phyloP scores from a whole-genome alignment of 2,113 vertebrate species.

The Nibea coibor region DNA sequence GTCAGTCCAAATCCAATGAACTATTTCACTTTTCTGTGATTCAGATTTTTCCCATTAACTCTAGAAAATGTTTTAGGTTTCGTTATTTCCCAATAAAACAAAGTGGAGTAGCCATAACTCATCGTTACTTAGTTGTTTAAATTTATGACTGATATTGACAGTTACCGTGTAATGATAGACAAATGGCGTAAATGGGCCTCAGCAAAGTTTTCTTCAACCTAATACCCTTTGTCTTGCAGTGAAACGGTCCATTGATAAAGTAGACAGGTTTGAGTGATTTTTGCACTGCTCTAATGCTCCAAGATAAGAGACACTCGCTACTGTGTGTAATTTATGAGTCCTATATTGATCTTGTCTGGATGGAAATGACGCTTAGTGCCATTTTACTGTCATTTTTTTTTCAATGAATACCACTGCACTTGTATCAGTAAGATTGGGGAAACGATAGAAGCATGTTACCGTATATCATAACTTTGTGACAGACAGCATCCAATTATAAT shows the following conservation, averaged over 20 bases:
- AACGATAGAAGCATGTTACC: background rate
- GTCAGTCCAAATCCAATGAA: slow-evolving; percentile 6
- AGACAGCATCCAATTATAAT: background rate
- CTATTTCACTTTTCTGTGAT: slow-evolving; percentile 10
- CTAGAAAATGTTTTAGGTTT: background rate
- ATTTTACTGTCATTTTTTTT: background rate
- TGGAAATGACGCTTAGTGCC: background rate
- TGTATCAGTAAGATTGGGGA: background rate
- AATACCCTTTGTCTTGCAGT: background rate
- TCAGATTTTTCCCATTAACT: background rate
- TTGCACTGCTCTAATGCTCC: background rate
- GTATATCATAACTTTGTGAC: background rate
- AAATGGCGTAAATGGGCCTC: background rate
- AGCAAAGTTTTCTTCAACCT: background rate
- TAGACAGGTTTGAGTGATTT: slow-evolving; percentile 10
- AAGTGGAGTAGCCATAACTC: background rate
- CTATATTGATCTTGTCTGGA: background rate
- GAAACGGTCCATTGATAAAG: background rate
- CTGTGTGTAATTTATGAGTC: background rate
- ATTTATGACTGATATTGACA: background rate
- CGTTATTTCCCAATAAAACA: background rate
- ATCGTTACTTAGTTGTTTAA: slow-evolving; percentile 2
- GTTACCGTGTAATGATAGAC: background rate
- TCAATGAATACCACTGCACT: background rate
- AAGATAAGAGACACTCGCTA: slow-evolving; percentile 5